Evolutionary conservation across 2,797 vertebrate species (phyloP), one percentile per base, ranked within the genome.

Genomic region (Tauraco hartlaubi): DNA sequence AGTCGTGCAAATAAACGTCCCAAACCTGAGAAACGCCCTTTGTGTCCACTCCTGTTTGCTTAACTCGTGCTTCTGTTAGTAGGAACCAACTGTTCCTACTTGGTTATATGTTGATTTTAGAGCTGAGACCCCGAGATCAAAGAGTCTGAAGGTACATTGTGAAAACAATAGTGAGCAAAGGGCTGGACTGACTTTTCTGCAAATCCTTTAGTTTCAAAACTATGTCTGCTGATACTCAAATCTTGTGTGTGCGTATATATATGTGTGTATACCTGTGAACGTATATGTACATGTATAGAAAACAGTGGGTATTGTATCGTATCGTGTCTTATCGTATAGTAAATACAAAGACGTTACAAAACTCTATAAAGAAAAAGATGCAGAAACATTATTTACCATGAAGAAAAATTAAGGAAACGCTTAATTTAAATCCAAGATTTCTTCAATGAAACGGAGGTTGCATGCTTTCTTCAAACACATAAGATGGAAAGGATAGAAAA

Each of bases 121-220:
- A 95, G 92, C 82, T 94, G 92, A 96, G 80, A 74, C 19, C 52
- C 39, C 39, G 91, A 98, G 90, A 98, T 98, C 96, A 98, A 98
- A 98, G 96, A 46, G 2, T 84, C 94, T 90, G 94, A 96, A 91
- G 64, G 92, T 72, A 93, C 82, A 51, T 62, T 93, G 56, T 85
- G 83, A 96, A 96, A 97, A 93, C 76, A 94, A 35, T 59, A 79
- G 69, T 56, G 80, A 93, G 61, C 43, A 90, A 80, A 90, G 22
- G 76, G 90, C 56, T 94, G 78, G 54, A 54, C 62, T 88, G 87
- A 95, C 75, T 58, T 96, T 93, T 82, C 73, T 72, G 52, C 90
- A 97, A 94, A 97, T 77, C 79, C 67, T 94, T 85, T 85, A 80
- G 37, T 95, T 95, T 97, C 88, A 96, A 96, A 97, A 85, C 64